These are phyloP conservation scores for Barbus barbus DNA, from an alignment of 2,113 vertebrate species.

Conservation along the genomic window DNA sequence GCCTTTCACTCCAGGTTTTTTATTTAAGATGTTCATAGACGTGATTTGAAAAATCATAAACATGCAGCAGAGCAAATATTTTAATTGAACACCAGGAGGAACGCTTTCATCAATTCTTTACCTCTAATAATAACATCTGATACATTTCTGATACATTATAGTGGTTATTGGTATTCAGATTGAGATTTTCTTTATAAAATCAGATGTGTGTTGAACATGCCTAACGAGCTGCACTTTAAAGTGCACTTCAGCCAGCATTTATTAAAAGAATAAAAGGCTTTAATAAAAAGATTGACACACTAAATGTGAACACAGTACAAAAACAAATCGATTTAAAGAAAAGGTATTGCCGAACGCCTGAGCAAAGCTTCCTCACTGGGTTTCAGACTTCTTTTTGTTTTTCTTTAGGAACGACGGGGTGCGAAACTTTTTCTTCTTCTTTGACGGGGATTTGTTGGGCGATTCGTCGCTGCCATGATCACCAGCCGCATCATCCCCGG, in stretches of 20 bases:
- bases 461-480: constrained; percentile 93
- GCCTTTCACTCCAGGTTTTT: neutral
- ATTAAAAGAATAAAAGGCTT: constrained; percentile 45
- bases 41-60: neutral
- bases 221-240: constrained; percentile 63
- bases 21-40: neutral
- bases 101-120: constrained; percentile 71
- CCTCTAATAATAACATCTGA: constrained; percentile 59
- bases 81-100: constrained; percentile 59
- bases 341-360: constrained; percentile 58
- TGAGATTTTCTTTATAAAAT: constrained; percentile 65
- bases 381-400: constrained; percentile 95
- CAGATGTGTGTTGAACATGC: constrained; percentile 66
- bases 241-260: constrained; percentile 56
- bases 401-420: constrained; percentile 99
- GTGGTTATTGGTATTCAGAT: constrained; percentile 78
- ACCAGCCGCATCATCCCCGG: constrained; percentile 67
- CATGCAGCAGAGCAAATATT: constrained; percentile 53
- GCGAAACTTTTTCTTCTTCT: constrained; percentile 99
- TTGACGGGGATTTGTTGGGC: constrained; percentile 96
- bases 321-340: constrained; percentile 50
- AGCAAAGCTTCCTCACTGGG: constrained; percentile 73
- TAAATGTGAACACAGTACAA: constrained; percentile 65
- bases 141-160: constrained; percentile 81
- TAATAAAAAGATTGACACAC: constrained; percentile 67